Evolutionary conservation across 35 echinoderm and acorn worm genomes (phyloP), one percentile per base, ranked within the genome.

Genomic region (Patiria miniata): DNA sequence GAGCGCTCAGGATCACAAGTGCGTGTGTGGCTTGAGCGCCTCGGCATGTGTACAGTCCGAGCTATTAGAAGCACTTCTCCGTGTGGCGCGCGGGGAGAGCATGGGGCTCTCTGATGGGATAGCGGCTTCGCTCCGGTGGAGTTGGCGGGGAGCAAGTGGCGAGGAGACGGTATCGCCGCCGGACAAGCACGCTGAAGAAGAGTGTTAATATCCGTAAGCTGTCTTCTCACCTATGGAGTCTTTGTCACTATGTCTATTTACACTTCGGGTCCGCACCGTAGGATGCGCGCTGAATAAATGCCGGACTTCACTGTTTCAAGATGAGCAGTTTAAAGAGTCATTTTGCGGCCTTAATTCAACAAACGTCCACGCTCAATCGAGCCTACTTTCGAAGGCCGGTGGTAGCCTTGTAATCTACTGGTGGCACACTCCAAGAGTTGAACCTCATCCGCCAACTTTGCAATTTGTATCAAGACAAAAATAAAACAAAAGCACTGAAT

Each of bases 141-240:
- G 65, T 73, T 23, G n/a, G 19, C 65, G 65, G 65, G 65, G 26
- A 73, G 65, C 65, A 30, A 73, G 65, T 30, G 65, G 65, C 9
- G 65, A 73, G 65, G 65, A 73, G 65, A 73, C 65, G 65, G 65
- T 73, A 73, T 73, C 21, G 65, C 65, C 65, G 65, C 2, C 65
- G 65, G 65, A 32, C 65, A 73, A 30, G 26, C 65, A 30, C 65
- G 65, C 65, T 73, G 65, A 30, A 73, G 65, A 30, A 73, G 65
- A 73, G 65, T 73, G 65, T 73, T 73, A 36, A 73, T 73, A 73
- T 73, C 65, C 65, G 65, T 73, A 9, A 73, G 65, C 65, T 73
- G 26, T 32, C 65, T 73, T 73, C 65, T 73, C 65, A 73, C 65
- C 65, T 73, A 73, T 73, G 26, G 65, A 73, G 65, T 34, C 26